Percentiles rank a stretch among this genome's conserved stretches.
These are phyloP conservation scores for Phasia obesa DNA, from an alignment of 2,888 invertebrate genomes.

Conservation along the genomic window DNA sequence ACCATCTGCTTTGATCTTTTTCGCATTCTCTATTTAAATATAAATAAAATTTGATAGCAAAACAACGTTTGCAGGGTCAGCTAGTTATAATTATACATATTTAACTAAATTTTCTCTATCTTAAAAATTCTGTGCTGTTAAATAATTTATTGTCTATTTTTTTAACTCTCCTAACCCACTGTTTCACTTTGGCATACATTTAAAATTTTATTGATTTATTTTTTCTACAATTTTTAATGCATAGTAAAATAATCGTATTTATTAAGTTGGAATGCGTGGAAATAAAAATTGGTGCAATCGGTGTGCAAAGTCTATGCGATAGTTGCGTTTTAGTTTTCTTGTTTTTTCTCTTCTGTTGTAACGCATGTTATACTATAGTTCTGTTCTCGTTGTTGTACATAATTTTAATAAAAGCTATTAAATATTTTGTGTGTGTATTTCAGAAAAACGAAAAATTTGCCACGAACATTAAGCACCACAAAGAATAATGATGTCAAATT, in stretches of 20 bases:
- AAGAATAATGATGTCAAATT: too few species aligned
- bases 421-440: too few species aligned
- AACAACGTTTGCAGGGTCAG: too few species aligned
- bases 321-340: conserved; percentile 41
- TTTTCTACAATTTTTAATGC: conserved; percentile 17
- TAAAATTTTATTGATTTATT: conserved; percentile 34
- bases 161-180: neutral
- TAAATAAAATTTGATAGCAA: too few species aligned
- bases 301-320: conserved; percentile 46
- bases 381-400: neutral
- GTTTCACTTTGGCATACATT: conserved; percentile 2
- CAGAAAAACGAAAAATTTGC: too few species aligned
- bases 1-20: too few species aligned
- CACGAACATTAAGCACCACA: too few species aligned
- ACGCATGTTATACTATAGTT: neutral
- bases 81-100: too few species aligned
- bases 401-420: too few species aligned
- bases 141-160: neutral
- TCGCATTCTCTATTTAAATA: too few species aligned
- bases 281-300: conserved; percentile 48
- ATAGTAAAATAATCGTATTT: conserved; percentile 7
- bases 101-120: too few species aligned
- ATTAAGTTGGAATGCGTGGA: conserved; percentile 35
- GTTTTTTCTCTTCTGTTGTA: conserved; percentile 7
- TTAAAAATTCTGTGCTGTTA: neutral